These are phyloP conservation scores for Lysiphlebus fabarum DNA, from an alignment of 1,140 invertebrate genomes.

Conservation along the genomic window DNA sequence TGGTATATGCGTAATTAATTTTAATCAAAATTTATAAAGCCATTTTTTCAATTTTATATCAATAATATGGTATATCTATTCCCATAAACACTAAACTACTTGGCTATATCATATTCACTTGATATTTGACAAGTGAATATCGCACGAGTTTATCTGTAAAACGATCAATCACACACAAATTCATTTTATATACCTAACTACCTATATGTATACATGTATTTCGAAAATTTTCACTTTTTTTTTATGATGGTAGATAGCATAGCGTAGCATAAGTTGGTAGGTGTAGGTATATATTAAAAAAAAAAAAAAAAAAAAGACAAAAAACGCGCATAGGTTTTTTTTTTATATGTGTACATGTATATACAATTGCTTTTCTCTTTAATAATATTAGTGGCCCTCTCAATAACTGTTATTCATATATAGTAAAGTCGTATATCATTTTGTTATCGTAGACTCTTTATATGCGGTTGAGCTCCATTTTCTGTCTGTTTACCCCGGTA, in stretches of 20 bases:
- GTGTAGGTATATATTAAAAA: too few species aligned
- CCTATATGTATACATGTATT: conserved; percentile 1
- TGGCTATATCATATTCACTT: conserved; percentile 46
- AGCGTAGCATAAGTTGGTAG: too few species aligned
- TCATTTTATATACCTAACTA: conserved; percentile 19
- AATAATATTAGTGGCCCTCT: conserved; percentile 4
- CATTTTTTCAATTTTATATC: too few species aligned
- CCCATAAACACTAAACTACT: conserved; percentile 48
- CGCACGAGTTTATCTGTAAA: conserved; percentile 46
- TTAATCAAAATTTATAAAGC: too few species aligned
- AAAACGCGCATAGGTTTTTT: too few species aligned
- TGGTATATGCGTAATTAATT: too few species aligned
- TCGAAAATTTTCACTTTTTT: conserved; percentile 20
- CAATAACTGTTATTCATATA: conserved; percentile 43
- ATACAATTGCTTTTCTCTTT: too few species aligned
- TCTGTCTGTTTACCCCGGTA: conserved; percentile 57
- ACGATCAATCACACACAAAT: conserved; percentile 49
- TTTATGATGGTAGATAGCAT: too few species aligned
- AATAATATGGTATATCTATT: too few species aligned
- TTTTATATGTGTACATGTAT: too few species aligned
- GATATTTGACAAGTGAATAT: conserved; percentile 53
- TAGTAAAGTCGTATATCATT: conserved; percentile 56
- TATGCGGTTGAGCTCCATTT: conserved; percentile 58
- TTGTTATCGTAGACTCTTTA: conserved; percentile 59
- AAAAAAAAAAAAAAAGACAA: too few species aligned